Evolutionary conservation across 2,113 vertebrate species (phyloP), one percentile per base, ranked within the genome.

Genomic region (Aptenodytes forsteri): DNA sequence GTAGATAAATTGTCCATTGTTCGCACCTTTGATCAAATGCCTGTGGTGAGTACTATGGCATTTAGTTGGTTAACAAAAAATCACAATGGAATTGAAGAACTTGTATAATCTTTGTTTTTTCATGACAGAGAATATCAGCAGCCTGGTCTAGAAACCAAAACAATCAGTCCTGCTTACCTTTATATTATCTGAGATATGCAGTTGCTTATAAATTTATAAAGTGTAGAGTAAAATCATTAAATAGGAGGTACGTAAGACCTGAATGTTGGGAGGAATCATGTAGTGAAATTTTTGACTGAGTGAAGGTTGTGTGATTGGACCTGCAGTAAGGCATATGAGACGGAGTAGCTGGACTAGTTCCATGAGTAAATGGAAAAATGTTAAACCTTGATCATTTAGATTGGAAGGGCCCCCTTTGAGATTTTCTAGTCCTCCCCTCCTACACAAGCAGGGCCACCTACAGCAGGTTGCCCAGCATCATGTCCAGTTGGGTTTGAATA

Each of bases 1-100:
- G n/a, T 98, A 99, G 99, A 99, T 97, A 98, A 98, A 95, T 84
- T 99, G 91, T 98, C 98, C 93, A 96, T 98, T 86, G 98, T 99
- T 95, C 96, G 96, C n/a, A 97, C 95, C 46, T 99, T 99, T 95
- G 99, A 99, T 89, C 98, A 96, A 89, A 99, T 99, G 99, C 67
- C 98, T 94, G 64, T 97, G 87, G 99, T 99, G 77, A 99, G 99
- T 98, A 89, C 40, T 86, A 18, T 87, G 58, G 14, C 36, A 59
- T 87, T 87, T 76, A 86, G 30, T 65, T 91, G 64, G 32, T 83
- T 56, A 69, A 89, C 32, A 76, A 30, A 34, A 79, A 70, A 79
- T 50, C 6, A 4, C 13, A 54, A 25, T 69, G 23, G 42, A 69
- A 8, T 72, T 80, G 52, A 59, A 83, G 49, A 72, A 77, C 26